A percentile compares a stretch with the other conserved stretches of the same genome.
phyloP scores from a whole-genome alignment of 1,140 invertebrate genomes.

The Marisa cornuarietis region DNA sequence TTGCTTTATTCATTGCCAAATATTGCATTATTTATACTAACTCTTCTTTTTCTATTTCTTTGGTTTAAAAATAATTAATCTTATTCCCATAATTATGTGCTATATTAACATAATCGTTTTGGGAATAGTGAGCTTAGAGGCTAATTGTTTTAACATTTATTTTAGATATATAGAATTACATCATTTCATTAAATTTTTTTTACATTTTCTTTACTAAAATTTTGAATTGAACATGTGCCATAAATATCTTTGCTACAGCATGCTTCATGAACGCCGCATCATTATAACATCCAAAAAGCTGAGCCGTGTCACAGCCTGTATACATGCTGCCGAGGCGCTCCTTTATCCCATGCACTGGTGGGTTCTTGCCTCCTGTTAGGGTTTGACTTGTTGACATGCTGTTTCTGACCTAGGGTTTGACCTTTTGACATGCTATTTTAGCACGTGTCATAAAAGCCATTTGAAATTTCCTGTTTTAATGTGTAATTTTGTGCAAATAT shows the following conservation, averaged over 20 bases:
- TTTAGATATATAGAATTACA: too few species aligned
- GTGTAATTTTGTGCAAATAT: too few species aligned
- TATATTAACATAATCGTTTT: too few species aligned
- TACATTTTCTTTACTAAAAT: too few species aligned
- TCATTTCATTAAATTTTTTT: too few species aligned
- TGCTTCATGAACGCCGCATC: slow-evolving; percentile 91
- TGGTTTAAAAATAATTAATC: background rate
- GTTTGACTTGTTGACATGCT: too few species aligned
- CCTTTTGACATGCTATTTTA: background rate
- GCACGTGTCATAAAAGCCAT: background rate
- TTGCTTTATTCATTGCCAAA: too few species aligned
- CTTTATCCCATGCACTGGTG: slow-evolving; percentile 95
- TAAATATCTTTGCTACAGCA: slow-evolving; percentile 69
- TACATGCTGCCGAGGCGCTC: slow-evolving; percentile 91
- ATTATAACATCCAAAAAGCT: slow-evolving; percentile 88
- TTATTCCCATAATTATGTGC: background rate
- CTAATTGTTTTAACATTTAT: too few species aligned
- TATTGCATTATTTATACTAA: background rate
- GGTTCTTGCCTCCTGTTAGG: slow-evolving; percentile 13
- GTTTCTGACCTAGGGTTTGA: too few species aligned
- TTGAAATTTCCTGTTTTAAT: too few species aligned
- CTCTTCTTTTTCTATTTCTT: slow-evolving; percentile 12
- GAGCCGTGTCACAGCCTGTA: slow-evolving; percentile 88
- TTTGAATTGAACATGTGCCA: too few species aligned
- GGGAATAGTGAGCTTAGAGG: too few species aligned